Conservation (phyloP, 2,888 invertebrate genomes). For the Acrocyrtus sp. region DNA sequence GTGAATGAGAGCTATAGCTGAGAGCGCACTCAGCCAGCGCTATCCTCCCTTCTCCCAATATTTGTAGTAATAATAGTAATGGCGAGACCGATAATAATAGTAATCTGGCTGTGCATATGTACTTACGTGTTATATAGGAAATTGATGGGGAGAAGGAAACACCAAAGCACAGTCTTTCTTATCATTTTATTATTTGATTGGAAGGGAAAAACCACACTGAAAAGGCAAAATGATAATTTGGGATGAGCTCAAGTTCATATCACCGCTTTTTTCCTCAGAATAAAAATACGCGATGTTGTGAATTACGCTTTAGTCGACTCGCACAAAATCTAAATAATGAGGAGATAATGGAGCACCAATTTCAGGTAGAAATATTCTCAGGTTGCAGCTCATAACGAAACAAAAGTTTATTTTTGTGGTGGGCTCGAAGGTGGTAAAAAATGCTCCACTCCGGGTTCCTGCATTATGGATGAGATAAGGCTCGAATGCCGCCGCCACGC, state of each 20-base stretch:
- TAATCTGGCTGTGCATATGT: slow-evolving; percentile 14
- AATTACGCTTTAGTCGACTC: too few relatives aligned
- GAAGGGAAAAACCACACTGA: slow-evolving; percentile 52
- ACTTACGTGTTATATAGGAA: slow-evolving; percentile 39
- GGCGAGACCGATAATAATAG: slow-evolving; percentile 19
- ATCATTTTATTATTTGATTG: slow-evolving; percentile 40
- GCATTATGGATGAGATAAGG: background rate
- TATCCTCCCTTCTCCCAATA: too few relatives aligned
- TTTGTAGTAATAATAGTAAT: too few relatives aligned
- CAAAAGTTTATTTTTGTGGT: too few relatives aligned
- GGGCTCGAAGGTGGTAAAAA: background rate
- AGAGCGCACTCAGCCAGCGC: too few relatives aligned
- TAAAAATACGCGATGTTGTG: too few relatives aligned
- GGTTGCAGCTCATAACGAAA: too few relatives aligned
- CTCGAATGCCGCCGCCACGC: background rate
- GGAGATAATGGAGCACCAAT: background rate
- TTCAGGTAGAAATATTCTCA: too few relatives aligned
- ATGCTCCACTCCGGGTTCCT: background rate
- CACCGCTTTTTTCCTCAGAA: too few relatives aligned
- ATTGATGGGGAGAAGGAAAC: slow-evolving; percentile 15
- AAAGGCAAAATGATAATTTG: background rate
- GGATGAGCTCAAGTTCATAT: background rate
- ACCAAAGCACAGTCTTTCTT: slow-evolving; percentile 29
- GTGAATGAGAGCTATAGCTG: too few relatives aligned
- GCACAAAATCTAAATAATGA: slow-evolving; percentile 12